Evolutionary conservation across 2,113 vertebrate genomes (phyloP).

Genomic region (Pituophis catenifer): DNA sequence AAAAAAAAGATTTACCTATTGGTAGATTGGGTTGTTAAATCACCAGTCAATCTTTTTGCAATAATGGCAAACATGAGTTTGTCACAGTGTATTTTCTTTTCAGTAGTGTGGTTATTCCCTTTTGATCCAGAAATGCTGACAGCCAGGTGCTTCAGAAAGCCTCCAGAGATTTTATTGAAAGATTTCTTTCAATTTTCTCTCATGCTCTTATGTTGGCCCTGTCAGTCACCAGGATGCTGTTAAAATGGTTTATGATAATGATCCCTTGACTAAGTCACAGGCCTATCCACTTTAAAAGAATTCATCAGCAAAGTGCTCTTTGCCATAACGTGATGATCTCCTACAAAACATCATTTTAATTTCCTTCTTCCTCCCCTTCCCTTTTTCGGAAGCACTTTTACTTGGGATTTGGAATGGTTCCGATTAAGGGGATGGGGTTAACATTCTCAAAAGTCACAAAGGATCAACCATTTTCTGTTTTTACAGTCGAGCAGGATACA

Average conservation of each 20-base stretch:
- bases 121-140: constrained; percentile 10
- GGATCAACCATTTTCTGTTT: neutral
- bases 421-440: neutral
- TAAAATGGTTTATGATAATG: constrained; percentile 26
- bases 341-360: neutral
- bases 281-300: neutral
- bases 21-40: constrained; percentile 15
- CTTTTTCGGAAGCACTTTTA: neutral
- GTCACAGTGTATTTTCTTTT: constrained; percentile 27
- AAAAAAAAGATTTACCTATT: neutral
- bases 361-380: neutral
- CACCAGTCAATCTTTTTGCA: neutral
- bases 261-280: constrained; percentile 18
- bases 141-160: constrained; percentile 25
- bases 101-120: constrained; percentile 1
- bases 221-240: constrained; percentile 18
- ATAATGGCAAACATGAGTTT: constrained; percentile 13
- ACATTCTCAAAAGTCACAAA: neutral
- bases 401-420: neutral
- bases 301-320: constrained; percentile 26
- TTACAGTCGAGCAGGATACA: neutral
- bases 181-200: constrained; percentile 21
- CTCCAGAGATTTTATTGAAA: constrained; percentile 1
- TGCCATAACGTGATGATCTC: neutral
- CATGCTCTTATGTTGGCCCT: neutral